These are phyloP conservation scores for Microdon myrmicae DNA, from an alignment of 2,888 invertebrate species.

Conservation along the genomic window DNA sequence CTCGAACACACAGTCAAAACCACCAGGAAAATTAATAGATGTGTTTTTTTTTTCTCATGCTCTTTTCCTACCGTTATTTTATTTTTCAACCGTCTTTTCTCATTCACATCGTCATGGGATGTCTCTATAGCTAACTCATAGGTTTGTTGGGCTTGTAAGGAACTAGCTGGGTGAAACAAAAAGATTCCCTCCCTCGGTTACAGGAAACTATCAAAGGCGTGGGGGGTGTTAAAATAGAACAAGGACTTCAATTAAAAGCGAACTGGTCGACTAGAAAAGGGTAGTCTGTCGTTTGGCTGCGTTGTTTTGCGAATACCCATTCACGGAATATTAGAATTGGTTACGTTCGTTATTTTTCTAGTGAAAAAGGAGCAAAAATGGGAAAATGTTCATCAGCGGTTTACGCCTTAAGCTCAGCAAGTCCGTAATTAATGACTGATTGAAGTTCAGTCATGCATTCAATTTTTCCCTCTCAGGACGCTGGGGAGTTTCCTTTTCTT, in stretches of 20 bases:
- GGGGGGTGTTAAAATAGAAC: constrained; percentile 34
- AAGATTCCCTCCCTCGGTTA: constrained; percentile 35
- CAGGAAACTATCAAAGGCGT: constrained; percentile 12
- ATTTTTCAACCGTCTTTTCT: constrained; percentile 2
- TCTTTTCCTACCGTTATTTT: not conserved
- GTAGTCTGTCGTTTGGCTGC: not conserved
- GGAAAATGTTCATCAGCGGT: constrained; percentile 49
- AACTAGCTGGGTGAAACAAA: constrained; percentile 46
- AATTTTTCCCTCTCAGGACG: constrained; percentile 11
- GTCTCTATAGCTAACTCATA: too few relatives aligned
- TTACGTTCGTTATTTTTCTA: constrained; percentile 30
- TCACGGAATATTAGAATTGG: constrained; percentile 36
- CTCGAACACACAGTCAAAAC: constrained; percentile 37
- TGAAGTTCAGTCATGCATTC: constrained; percentile 48
- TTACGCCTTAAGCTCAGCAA: constrained; percentile 44
- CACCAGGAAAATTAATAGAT: constrained; percentile 51
- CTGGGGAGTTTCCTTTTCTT: constrained; percentile 1
- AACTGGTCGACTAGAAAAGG: constrained; percentile 10
- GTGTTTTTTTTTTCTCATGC: not conserved
- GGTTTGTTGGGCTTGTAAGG: too few relatives aligned
- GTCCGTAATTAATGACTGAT: constrained; percentile 48
- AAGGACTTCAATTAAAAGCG: constrained; percentile 41
- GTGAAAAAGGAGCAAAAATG: too few relatives aligned
- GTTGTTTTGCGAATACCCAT: constrained; percentile 5
- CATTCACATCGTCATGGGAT: too few relatives aligned